These are phyloP conservation scores for Ancistrus triradiatus DNA, from an alignment of 2,113 vertebrate genomes.

Conservation along the genomic window DNA sequence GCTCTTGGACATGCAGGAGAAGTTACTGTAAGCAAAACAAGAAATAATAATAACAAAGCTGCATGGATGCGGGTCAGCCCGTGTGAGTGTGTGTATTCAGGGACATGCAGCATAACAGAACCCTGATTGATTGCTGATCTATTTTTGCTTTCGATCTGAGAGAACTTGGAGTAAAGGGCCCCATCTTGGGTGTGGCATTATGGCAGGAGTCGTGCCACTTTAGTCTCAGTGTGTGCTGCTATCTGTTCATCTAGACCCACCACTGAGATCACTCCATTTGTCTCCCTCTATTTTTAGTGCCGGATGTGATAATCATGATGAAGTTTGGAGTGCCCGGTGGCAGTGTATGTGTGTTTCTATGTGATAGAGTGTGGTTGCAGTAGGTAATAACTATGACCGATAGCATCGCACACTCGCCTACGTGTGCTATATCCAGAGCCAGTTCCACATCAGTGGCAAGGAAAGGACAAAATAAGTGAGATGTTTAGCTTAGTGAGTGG, in stretches of 20 bases:
- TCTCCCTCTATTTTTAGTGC: slow-evolving; percentile 36
- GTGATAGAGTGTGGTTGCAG: neutral
- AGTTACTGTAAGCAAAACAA: neutral
- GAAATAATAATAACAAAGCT: neutral
- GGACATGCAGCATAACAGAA: neutral
- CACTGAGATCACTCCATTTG: slow-evolving; percentile 5
- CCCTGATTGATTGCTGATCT: neutral
- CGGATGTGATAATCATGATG: neutral
- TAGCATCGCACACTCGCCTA: slow-evolving; percentile 26
- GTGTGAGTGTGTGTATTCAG: neutral
- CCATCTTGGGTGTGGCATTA: slow-evolving; percentile 25
- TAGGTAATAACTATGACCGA: neutral
- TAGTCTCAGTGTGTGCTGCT: slow-evolving; percentile 4
- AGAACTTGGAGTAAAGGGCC: neutral
- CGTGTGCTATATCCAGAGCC: slow-evolving; percentile 18
- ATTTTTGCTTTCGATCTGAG: neutral
- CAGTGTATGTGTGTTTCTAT: neutral
- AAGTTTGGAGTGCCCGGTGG: neutral
- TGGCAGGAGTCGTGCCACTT: neutral
- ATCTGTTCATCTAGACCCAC: slow-evolving; percentile 30
- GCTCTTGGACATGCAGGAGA: neutral
- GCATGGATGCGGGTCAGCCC: neutral
- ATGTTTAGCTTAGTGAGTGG: slow-evolving; percentile 23
- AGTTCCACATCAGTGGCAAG: slow-evolving; percentile 26
- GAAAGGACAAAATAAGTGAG: slow-evolving; percentile 24